A percentile compares a stretch with the other conserved stretches of the same genome.
These are phyloP conservation scores for Chloromyia formosa DNA, from an alignment of 2,888 invertebrate species.

Conservation along the genomic window DNA sequence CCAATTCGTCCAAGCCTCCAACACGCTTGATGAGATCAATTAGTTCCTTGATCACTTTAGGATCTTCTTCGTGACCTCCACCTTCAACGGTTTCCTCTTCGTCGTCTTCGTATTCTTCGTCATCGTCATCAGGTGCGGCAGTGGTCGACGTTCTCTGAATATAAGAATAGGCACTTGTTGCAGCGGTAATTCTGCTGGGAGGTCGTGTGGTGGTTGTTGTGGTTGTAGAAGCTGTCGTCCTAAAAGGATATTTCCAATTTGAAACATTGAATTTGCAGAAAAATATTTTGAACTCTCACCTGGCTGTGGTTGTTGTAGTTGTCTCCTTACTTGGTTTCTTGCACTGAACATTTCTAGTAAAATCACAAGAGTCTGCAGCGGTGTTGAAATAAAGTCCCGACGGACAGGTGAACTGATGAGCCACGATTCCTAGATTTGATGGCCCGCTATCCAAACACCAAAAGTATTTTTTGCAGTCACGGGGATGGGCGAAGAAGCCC, in stretches of 20 bases:
- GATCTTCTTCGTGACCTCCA: slow-evolving; percentile 61
- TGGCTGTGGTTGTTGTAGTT: slow-evolving; percentile 60
- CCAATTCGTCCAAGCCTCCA: slow-evolving; percentile 86
- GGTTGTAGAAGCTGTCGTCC: slow-evolving; percentile 66
- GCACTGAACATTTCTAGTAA: slow-evolving; percentile 86
- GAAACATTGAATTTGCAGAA: background rate
- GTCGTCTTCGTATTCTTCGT: slow-evolving; percentile 66
- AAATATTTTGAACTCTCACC: slow-evolving; percentile 44
- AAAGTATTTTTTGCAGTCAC: slow-evolving; percentile 93
- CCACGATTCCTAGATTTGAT: slow-evolving; percentile 87
- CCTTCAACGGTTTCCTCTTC: slow-evolving; percentile 56
- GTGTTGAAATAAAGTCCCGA: slow-evolving; percentile 92
- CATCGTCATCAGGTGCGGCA: slow-evolving; percentile 61
- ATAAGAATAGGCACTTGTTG: slow-evolving; percentile 62
- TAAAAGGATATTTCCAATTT: background rate
- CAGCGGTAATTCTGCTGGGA: slow-evolving; percentile 58
- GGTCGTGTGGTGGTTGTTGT: slow-evolving; percentile 61
- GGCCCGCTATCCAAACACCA: slow-evolving; percentile 93
- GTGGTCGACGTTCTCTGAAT: slow-evolving; percentile 65
- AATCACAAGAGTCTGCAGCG: slow-evolving; percentile 91
- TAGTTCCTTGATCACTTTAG: slow-evolving; percentile 79
- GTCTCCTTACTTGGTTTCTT: slow-evolving; percentile 70
- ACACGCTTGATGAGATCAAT: slow-evolving; percentile 86
- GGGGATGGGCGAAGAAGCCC: slow-evolving; percentile 90
- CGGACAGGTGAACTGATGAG: slow-evolving; percentile 92